A percentile compares a stretch with the other conserved stretches of the same genome.
These are phyloP conservation scores for Ferrisia virgata DNA, from an alignment of 2,888 invertebrate genomes.

Conservation along the genomic window DNA sequence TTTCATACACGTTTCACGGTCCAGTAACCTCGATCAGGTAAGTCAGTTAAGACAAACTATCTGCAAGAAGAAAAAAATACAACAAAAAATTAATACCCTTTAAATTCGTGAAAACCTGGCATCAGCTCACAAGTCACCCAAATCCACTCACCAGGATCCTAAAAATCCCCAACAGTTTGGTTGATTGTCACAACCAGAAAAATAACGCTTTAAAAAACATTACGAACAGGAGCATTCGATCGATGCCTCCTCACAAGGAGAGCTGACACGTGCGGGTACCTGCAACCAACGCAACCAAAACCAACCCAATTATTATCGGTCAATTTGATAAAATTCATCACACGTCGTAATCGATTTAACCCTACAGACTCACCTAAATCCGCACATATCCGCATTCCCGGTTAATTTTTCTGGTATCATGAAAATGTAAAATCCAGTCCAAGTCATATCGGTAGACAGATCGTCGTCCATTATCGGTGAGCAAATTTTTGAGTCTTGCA, in stretches of 20 bases:
- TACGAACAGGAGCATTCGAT: neutral
- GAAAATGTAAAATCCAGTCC: neutral
- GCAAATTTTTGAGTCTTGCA: neutral
- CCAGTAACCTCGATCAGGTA: neutral
- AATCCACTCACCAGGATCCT: neutral
- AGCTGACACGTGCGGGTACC: neutral
- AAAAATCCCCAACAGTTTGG: neutral
- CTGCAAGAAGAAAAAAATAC: neutral
- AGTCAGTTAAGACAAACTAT: neutral
- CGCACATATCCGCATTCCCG: neutral
- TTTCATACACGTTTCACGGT: neutral
- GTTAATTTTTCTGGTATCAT: neutral
- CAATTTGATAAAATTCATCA: too few relatives aligned
- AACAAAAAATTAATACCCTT: too few relatives aligned
- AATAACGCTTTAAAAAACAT: neutral
- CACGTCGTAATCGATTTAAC: too few relatives aligned
- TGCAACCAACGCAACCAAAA: neutral
- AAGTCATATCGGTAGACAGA: neutral
- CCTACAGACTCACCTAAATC: neutral
- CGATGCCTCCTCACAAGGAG: neutral
- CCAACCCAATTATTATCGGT: too few relatives aligned
- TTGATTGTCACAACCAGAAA: constrained; percentile 26
- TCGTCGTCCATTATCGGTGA: neutral
- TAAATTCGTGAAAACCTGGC: too few relatives aligned
- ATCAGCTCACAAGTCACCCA: neutral